Percentiles rank a stretch among this genome's conserved stretches.
These are phyloP conservation scores for Drosophila melanogaster DNA, from an alignment of 1,140 invertebrate species.

Conservation along the genomic window DNA sequence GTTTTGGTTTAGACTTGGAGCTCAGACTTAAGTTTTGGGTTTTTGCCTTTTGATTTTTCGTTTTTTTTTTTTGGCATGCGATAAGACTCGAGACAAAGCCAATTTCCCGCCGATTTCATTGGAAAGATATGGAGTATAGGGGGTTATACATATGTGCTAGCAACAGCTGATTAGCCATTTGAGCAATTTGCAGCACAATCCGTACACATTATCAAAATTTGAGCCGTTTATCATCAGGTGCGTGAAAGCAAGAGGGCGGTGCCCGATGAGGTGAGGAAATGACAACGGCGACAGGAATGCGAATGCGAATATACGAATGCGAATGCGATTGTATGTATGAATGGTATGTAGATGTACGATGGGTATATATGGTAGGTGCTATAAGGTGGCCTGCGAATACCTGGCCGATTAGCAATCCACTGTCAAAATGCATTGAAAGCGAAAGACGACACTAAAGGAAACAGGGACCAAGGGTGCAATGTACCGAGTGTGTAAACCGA, in stretches of 20 bases:
- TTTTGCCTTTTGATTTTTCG: background rate
- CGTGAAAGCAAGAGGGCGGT: background rate
- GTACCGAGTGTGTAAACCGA: constrained; percentile 51
- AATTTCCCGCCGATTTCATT: background rate
- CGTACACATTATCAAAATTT: constrained; percentile 38
- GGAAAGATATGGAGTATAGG: background rate
- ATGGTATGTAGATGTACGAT: background rate
- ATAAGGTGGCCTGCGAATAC: constrained; percentile 50
- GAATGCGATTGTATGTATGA: background rate
- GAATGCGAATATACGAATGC: background rate
- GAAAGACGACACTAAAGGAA: constrained; percentile 59
- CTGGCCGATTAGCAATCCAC: constrained; percentile 72
- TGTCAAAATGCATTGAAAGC: constrained; percentile 78
- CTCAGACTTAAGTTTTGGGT: constrained; percentile 13
- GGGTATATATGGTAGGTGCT: background rate
- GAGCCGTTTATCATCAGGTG: constrained; percentile 31
- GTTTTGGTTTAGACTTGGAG: constrained; percentile 10
- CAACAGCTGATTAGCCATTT: constrained; percentile 31
- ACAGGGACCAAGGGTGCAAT: constrained; percentile 72
- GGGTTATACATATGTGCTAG: background rate
- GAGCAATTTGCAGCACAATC: constrained; percentile 33
- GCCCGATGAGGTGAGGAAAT: constrained; percentile 34
- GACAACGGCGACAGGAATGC: constrained; percentile 63
- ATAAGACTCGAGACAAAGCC: constrained; percentile 18
- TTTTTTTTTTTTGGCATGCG: constrained; percentile 32